Evolutionary conservation across 2,888 invertebrate genomes (phyloP).

Genomic region (Litoditis marina): DNA sequence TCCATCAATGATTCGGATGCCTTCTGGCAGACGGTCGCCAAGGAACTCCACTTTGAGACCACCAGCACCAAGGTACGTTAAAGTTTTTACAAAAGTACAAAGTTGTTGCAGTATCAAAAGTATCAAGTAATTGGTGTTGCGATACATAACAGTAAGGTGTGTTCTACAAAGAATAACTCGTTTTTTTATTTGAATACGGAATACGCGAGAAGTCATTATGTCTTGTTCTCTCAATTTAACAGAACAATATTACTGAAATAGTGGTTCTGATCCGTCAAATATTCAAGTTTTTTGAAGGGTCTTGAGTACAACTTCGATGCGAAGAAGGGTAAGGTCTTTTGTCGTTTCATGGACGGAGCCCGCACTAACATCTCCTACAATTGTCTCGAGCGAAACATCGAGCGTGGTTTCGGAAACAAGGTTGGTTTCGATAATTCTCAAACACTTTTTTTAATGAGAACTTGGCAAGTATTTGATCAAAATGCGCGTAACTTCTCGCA

Average conservation of each 20-base stretch:
- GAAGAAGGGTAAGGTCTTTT: slow-evolving; percentile 80
- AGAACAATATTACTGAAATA: too few species aligned
- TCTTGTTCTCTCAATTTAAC: too few species aligned
- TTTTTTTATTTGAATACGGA: too few species aligned
- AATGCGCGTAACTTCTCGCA: too few species aligned
- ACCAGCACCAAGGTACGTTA: slow-evolving; percentile 6
- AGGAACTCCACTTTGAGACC: slow-evolving; percentile 84
- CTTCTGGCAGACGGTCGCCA: slow-evolving; percentile 90
- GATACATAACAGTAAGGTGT: too few species aligned
- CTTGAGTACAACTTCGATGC: slow-evolving; percentile 86
- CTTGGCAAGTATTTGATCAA: too few species aligned
- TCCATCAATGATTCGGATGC: slow-evolving; percentile 83
- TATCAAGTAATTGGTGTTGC: slow-evolving; percentile 5
- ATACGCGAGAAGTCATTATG: too few species aligned
- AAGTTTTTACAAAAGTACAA: neutral
- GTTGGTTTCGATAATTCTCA: slow-evolving; percentile 63
- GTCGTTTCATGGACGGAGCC: slow-evolving; percentile 87
- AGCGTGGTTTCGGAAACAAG: slow-evolving; percentile 82
- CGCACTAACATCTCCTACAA: slow-evolving; percentile 91
- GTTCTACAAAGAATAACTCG: too few species aligned
- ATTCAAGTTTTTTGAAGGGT: slow-evolving; percentile 68
- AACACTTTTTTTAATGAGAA: slow-evolving; percentile 5
- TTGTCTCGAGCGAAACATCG: slow-evolving; percentile 84
- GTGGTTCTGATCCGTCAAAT: too few species aligned
- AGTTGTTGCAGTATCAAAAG: neutral